phyloP scores from a whole-genome alignment of 2,113 vertebrate species.

The Sinocyclocheilus rhinocerous region DNA sequence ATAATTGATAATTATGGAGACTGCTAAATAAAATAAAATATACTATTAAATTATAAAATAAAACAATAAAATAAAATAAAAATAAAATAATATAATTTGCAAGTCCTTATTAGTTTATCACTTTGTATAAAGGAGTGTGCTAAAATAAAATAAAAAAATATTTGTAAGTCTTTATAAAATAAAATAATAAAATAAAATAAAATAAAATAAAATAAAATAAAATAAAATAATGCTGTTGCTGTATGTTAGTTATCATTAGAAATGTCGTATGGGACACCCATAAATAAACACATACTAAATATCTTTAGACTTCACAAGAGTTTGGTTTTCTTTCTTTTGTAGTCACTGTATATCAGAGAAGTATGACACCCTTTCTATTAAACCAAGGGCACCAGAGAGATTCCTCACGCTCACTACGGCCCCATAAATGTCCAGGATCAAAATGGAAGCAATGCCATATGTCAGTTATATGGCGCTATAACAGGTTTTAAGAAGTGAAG shows the following conservation, averaged over 20 bases:
- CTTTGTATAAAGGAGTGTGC: too few relatives aligned
- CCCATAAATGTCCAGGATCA: conserved; percentile 79
- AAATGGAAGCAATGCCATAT: conserved; percentile 77
- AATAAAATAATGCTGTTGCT: background rate
- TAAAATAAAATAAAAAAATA: too few relatives aligned
- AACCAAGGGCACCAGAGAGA: conserved; percentile 80
- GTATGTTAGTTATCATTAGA: background rate
- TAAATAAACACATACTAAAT: conserved; percentile 40
- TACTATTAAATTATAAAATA: background rate
- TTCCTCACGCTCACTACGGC: conserved; percentile 76
- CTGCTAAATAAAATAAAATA: too few relatives aligned
- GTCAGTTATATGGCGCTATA: conserved; percentile 82
- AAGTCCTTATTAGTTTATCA: too few relatives aligned
- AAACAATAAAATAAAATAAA: too few relatives aligned
- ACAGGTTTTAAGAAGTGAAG: conserved; percentile 78
- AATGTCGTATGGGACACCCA: background rate
- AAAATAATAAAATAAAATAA: background rate
- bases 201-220: background rate
- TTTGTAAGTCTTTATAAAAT: background rate
- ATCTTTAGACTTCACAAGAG: conserved; percentile 42
- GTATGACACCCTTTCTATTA: conserved; percentile 79
- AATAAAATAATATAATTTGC: too few relatives aligned
- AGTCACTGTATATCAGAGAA: conserved; percentile 76
- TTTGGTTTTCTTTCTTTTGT: conserved; percentile 65
- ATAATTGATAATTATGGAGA: too few relatives aligned